Conservation (phyloP, 1,140 invertebrate species). For the Drosophila arawakana region DNA sequence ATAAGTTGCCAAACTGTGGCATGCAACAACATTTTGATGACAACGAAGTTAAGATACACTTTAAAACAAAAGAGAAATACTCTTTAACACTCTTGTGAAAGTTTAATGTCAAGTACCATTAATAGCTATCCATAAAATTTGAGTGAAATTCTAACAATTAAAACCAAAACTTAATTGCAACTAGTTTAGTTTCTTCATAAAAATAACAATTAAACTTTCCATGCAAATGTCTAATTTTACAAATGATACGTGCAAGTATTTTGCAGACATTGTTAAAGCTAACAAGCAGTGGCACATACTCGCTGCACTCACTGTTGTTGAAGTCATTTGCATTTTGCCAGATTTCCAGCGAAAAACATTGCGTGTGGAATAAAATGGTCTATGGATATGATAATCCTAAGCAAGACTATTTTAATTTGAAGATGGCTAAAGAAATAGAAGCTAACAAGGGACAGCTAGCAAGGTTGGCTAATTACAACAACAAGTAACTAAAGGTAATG, state of each 20-base stretch:
- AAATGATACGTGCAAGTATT: not conserved
- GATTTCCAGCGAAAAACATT: slow-evolving; percentile 75
- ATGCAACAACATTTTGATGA: slow-evolving; percentile 41
- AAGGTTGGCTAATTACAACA: slow-evolving; percentile 36
- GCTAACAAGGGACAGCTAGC: slow-evolving; percentile 66
- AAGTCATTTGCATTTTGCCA: slow-evolving; percentile 65
- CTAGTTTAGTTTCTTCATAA: not conserved
- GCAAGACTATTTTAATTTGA: slow-evolving; percentile 46
- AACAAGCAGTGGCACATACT: slow-evolving; percentile 1
- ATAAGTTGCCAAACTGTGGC: slow-evolving; percentile 63
- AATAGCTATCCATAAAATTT: not conserved
- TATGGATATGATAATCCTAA: slow-evolving; percentile 56
- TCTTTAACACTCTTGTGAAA: not conserved
- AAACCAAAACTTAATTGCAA: not conserved
- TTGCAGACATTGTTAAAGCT: slow-evolving; percentile 6
- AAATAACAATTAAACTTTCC: slow-evolving; percentile 20
- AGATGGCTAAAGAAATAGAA: slow-evolving; percentile 31
- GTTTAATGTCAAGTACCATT: slow-evolving; percentile 8
- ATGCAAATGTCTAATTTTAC: not conserved
- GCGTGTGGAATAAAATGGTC: slow-evolving; percentile 67
- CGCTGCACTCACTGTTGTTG: slow-evolving; percentile 1
- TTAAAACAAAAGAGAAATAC: not conserved
- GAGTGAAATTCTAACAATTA: slow-evolving; percentile 40
- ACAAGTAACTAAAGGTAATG: slow-evolving; percentile 22
- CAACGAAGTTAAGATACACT: slow-evolving; percentile 18